These are phyloP conservation scores for Empidonax alnorum DNA, from an alignment of 2,113 vertebrate genomes.

Conservation along the genomic window DNA sequence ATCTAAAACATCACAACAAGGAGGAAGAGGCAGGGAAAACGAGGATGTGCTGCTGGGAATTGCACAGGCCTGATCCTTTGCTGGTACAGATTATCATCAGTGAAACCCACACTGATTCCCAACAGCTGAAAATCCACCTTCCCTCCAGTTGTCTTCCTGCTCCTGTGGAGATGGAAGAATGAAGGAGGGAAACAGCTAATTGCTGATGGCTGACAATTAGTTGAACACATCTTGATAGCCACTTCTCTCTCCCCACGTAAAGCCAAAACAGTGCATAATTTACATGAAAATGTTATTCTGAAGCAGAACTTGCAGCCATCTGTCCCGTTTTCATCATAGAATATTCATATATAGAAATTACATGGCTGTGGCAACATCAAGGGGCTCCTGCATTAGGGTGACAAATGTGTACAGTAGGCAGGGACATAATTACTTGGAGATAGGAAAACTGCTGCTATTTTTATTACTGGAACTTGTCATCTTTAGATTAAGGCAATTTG, in stretches of 20 bases:
- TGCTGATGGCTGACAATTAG: slow-evolving; percentile 62
- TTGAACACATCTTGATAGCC: not conserved
- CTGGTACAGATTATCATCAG: not conserved
- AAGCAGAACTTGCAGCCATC: slow-evolving; percentile 72
- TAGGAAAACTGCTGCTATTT: slow-evolving; percentile 48
- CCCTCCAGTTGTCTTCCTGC: not conserved
- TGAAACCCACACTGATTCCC: not conserved
- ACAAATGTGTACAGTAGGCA: slow-evolving; percentile 67
- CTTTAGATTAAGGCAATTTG: slow-evolving; percentile 69
- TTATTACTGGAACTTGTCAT: slow-evolving; percentile 52
- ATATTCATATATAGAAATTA: slow-evolving; percentile 73
- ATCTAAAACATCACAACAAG: not conserved
- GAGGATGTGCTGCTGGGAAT: not conserved
- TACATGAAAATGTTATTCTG: slow-evolving; percentile 67
- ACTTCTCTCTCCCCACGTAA: slow-evolving; percentile 29
- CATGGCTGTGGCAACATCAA: slow-evolving; percentile 57
- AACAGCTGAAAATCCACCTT: not conserved
- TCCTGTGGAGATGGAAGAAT: not conserved
- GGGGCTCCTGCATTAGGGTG: slow-evolving; percentile 54
- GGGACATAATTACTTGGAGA: slow-evolving; percentile 28
- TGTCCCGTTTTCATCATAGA: slow-evolving; percentile 64
- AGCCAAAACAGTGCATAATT: slow-evolving; percentile 56
- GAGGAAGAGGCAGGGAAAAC: not conserved
- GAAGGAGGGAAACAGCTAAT: slow-evolving; percentile 7
- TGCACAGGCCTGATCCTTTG: not conserved